A percentile compares a stretch with the other conserved stretches of the same genome.
These are phyloP conservation scores for Malurus cyaneus DNA, from an alignment of 2,113 vertebrate genomes.

Conservation along the genomic window DNA sequence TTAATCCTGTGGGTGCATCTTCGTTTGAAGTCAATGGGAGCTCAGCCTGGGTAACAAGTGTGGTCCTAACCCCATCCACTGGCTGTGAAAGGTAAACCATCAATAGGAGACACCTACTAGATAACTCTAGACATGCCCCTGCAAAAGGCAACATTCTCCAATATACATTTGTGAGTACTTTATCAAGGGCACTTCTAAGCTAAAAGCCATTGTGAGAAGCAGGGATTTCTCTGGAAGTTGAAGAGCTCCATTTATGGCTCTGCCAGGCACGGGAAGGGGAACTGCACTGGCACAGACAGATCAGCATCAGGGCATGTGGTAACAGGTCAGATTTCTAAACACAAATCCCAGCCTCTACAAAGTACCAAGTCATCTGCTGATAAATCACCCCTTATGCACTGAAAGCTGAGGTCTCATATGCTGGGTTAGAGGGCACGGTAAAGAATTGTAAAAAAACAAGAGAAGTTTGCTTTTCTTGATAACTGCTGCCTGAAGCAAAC, in stretches of 20 bases:
- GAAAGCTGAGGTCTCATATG: background rate
- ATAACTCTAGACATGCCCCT: background rate
- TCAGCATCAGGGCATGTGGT: background rate
- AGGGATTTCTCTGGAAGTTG: background rate
- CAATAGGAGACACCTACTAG: slow-evolving; percentile 20
- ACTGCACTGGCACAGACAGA: background rate
- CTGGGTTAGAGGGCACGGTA: background rate
- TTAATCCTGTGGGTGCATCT: slow-evolving; percentile 26
- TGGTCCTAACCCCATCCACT: slow-evolving; percentile 59
- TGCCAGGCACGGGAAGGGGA: background rate
- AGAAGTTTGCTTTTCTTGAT: slow-evolving; percentile 56
- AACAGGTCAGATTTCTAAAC: background rate
- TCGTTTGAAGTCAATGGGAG: slow-evolving; percentile 32
- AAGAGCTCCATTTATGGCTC: slow-evolving; percentile 15
- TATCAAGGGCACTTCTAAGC: background rate
- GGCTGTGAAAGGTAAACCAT: slow-evolving; percentile 56
- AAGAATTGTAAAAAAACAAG: slow-evolving; percentile 44
- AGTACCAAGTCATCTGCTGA: background rate
- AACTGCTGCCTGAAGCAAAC: slow-evolving; percentile 50
- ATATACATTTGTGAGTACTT: background rate
- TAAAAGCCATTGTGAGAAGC: background rate
- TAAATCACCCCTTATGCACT: background rate
- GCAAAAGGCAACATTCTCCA: slow-evolving; percentile 2
- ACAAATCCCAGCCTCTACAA: background rate
- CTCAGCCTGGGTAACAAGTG: slow-evolving; percentile 28